A percentile compares a stretch with the other conserved stretches of the same genome.
phyloP scores from a whole-genome alignment of 2,113 vertebrate species.

The Ginglymostoma cirratum region DNA sequence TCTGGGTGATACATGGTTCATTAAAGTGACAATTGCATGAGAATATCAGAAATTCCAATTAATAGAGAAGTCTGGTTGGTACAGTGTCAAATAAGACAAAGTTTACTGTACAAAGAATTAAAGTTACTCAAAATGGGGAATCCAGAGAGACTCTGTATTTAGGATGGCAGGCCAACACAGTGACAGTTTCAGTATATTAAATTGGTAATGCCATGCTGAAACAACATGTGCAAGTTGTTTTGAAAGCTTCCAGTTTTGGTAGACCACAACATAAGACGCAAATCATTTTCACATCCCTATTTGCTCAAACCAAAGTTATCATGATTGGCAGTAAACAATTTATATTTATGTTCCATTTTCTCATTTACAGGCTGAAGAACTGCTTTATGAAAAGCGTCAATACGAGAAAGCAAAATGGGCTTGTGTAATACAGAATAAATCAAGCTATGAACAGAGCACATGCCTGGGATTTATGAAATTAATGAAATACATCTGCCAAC shows the following conservation, averaged over 20 bases:
- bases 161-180: not conserved
- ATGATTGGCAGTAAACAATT: not conserved
- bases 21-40: no score
- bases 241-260: not conserved
- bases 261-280: not conserved
- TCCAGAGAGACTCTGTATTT: not conserved
- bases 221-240: not conserved
- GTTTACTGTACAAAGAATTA: not conserved
- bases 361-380: constrained; percentile 61
- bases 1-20: no score
- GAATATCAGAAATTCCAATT: no score
- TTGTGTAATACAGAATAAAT: constrained; percentile 66
- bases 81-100: no score
- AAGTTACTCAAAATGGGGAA: not conserved
- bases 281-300: not conserved
- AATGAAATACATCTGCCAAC: constrained; percentile 83
- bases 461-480: constrained; percentile 85
- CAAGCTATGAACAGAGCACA: constrained; percentile 81
- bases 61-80: no score
- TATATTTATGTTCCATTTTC: not conserved
- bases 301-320: not conserved
- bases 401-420: constrained; percentile 81
- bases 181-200: not conserved
- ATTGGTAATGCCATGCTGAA: not conserved
- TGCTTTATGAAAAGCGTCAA: constrained; percentile 71